A percentile compares a stretch with the other conserved stretches of the same genome.
phyloP scores from a whole-genome alignment of 2,797 vertebrate genomes.

The Pangasius krempfi region DNA sequence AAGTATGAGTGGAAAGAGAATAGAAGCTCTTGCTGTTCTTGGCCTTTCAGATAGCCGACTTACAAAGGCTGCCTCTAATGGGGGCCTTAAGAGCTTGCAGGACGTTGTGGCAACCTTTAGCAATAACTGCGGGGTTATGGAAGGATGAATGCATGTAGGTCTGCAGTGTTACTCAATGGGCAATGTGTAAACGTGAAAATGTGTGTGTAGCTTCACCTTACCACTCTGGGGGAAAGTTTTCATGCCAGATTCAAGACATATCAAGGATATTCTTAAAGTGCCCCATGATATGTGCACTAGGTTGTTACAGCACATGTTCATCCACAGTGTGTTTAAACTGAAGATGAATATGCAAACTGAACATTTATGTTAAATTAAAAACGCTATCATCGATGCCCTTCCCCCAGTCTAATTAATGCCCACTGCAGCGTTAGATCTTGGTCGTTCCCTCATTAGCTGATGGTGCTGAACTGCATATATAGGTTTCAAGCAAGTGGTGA shows the following conservation, averaged over 20 bases:
- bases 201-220: neutral
- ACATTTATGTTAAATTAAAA: slow-evolving; percentile 22
- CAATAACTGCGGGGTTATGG: neutral
- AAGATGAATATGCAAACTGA: neutral
- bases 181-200: neutral
- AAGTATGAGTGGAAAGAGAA: slow-evolving; percentile 9
- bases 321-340: neutral
- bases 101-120: slow-evolving; percentile 38
- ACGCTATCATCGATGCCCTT: slow-evolving; percentile 9
- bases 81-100: slow-evolving; percentile 24
- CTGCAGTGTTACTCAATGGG: neutral
- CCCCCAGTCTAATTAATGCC: slow-evolving; percentile 1
- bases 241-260: neutral
- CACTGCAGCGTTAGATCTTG: neutral
- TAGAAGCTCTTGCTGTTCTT: slow-evolving; percentile 20
- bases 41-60: slow-evolving; percentile 14
- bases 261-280: neutral
- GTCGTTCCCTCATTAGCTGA: slow-evolving; percentile 23
- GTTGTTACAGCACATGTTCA: neutral
- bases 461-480: slow-evolving; percentile 11
- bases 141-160: neutral
- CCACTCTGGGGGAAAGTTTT: neutral
- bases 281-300: neutral
- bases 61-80: slow-evolving; percentile 30
- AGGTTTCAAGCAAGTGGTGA: slow-evolving; percentile 5